phyloP scores from a whole-genome alignment of 2,797 vertebrate genomes.

The Microctenopoma steveboyesi region DNA sequence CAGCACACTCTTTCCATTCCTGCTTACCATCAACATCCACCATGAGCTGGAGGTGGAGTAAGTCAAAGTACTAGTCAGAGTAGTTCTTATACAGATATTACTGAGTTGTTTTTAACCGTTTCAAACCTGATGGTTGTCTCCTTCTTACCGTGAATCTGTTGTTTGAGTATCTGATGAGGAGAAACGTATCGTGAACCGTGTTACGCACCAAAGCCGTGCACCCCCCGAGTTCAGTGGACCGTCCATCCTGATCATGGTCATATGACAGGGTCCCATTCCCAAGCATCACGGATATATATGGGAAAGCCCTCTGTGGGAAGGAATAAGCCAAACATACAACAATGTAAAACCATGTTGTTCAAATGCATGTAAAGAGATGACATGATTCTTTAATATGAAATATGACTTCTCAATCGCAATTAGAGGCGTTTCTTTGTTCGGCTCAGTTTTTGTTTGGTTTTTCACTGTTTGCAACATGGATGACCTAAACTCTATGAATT shows the following conservation, averaged over 20 bases:
- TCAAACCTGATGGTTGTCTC: no score
- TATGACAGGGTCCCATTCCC: slow-evolving; percentile 91
- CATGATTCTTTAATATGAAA: no score
- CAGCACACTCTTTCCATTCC: slow-evolving; percentile 91
- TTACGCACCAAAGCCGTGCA: slow-evolving; percentile 90
- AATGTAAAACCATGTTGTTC: neutral
- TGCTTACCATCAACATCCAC: slow-evolving; percentile 90
- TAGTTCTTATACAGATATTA: neutral
- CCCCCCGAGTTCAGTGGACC: slow-evolving; percentile 90
- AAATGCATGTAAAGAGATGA: neutral
- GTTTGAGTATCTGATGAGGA: slow-evolving; percentile 90
- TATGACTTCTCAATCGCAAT: no score
- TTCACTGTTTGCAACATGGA: no score
- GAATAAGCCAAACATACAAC: neutral
- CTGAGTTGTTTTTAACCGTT: neutral
- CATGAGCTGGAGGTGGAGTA: slow-evolving; percentile 82
- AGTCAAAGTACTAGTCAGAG: neutral
- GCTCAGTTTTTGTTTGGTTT: no score
- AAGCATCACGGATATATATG: slow-evolving; percentile 92
- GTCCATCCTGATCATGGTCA: slow-evolving; percentile 90
- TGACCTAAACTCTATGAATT: no score
- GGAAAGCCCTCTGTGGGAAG: slow-evolving; percentile 86
- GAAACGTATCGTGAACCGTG: slow-evolving; percentile 88
- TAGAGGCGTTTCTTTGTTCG: no score
- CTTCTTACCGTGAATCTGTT: slow-evolving; percentile 88